Evolutionary conservation across 2,797 vertebrate genomes (phyloP).

Genomic region (Carcharodon carcharias): DNA sequence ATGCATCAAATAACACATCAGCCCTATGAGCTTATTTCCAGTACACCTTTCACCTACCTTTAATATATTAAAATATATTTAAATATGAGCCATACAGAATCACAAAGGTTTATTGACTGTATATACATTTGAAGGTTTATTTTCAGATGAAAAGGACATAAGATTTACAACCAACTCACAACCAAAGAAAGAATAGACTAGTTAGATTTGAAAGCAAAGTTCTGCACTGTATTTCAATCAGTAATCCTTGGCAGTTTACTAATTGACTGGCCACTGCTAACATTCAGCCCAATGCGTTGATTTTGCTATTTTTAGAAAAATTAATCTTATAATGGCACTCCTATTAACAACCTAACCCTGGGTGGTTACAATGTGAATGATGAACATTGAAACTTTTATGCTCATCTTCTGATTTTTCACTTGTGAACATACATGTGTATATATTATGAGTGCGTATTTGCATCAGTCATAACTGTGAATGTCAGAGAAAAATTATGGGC

Average conservation of each 20-base stretch:
- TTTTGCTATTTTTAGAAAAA: constrained; percentile 17
- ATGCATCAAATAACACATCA: background rate
- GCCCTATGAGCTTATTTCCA: background rate
- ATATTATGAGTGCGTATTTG: background rate
- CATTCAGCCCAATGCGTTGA: background rate
- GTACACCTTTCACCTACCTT: background rate
- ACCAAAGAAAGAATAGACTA: background rate
- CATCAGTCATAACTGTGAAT: background rate
- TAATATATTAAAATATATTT: background rate
- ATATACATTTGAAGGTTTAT: background rate
- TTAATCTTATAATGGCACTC: background rate
- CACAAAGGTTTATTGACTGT: no score
- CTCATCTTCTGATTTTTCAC: background rate
- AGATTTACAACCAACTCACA: background rate
- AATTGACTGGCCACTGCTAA: background rate
- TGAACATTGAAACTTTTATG: background rate
- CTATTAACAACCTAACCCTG: background rate
- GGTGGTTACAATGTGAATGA: background rate
- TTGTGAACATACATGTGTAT: background rate
- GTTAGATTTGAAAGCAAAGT: background rate
- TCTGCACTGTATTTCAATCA: background rate
- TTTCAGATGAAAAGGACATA: background rate
- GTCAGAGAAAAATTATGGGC: background rate
- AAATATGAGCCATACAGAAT: background rate
- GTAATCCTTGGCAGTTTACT: background rate